phyloP scores from a whole-genome alignment of 2,888 invertebrate genomes.

The Diaprepes abbreviatus region DNA sequence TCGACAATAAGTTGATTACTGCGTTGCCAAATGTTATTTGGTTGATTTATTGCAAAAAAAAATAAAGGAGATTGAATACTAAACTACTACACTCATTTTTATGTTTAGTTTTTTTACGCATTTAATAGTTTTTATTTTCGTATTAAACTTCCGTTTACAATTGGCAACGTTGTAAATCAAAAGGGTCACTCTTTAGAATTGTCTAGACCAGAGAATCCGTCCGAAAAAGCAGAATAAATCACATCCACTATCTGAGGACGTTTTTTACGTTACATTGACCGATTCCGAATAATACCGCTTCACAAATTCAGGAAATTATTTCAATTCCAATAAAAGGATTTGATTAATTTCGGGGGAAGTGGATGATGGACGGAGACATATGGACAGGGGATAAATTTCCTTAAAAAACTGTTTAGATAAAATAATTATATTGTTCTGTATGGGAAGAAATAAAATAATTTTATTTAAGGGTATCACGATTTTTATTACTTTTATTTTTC shows the following conservation, averaged over 20 bases:
- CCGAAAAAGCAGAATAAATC: conserved; percentile 46
- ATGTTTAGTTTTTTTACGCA: no score
- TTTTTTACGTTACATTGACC: conserved; percentile 63
- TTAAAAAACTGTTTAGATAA: conserved; percentile 14
- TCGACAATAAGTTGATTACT: no score
- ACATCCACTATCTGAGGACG: conserved; percentile 51
- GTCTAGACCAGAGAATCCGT: conserved; percentile 47
- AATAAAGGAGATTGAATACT: no score
- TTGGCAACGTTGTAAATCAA: conserved; percentile 27
- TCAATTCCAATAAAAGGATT: conserved; percentile 56
- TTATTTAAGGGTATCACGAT: no score
- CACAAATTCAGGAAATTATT: conserved; percentile 54
- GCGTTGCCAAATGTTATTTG: no score
- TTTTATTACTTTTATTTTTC: no score
- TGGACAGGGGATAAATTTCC: conserved; percentile 14
- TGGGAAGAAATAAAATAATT: no score
- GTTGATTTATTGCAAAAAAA: no score
- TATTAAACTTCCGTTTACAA: no score
- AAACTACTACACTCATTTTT: no score
- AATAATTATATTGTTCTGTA: no score
- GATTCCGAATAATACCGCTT: conserved; percentile 49
- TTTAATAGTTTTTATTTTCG: no score
- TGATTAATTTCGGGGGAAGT: conserved; percentile 43
- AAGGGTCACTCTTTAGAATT: conserved; percentile 49
- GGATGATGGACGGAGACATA: conserved; percentile 8